Evolutionary conservation across 2,797 vertebrate species (phyloP), one percentile per base, ranked within the genome.

Genomic region (Tenualosa thibaudeaui): DNA sequence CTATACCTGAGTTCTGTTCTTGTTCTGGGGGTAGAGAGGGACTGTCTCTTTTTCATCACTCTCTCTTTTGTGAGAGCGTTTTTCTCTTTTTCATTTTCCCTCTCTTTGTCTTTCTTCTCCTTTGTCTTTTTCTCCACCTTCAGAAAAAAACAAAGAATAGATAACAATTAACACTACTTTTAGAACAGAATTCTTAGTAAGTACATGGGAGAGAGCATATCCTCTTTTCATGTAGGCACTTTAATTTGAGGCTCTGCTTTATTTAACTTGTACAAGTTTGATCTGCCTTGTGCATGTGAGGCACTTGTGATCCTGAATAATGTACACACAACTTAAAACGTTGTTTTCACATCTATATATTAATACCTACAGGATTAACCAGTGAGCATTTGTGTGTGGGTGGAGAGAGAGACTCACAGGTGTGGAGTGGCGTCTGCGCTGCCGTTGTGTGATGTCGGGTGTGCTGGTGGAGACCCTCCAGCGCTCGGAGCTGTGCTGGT

Each of bases 61-160:
- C 94, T 96, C 86, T 97, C 97, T 0, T 96, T 96, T 17, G 95
- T 93, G 65, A 98, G 93, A 53, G 97, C 95, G 0, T 89, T 97
- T 92, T 97, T 99, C 92, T 99, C 98, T 82, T 98, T 97, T 86
- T 97, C 96, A 0, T 99, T 99, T 92, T 98, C 98, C 86, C 98
- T 87, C 88, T 99, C 97, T 88, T 99, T 99, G 92, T 99, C 98
- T 88, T 97, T 99, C 95, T 99, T 99, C 90, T 99, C 97, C 86
- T 99, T 99, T 92, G 97, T 98, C 93, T 97, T 97, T 93, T 97
- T 95, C 75, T 95, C 95, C 90, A 93, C 83, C 96, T 96, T 85
- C 5, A 50, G 24, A 37, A 83, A 78, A 58, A 31, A 26, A 0
- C 81, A 86, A 65, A 90, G 54, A 81, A 37, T 37, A 85, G n/a